A percentile compares a stretch with the other conserved stretches of the same genome.
These are phyloP conservation scores for Aspidiotus destructor DNA, from an alignment of 2,888 invertebrate genomes.

Conservation along the genomic window DNA sequence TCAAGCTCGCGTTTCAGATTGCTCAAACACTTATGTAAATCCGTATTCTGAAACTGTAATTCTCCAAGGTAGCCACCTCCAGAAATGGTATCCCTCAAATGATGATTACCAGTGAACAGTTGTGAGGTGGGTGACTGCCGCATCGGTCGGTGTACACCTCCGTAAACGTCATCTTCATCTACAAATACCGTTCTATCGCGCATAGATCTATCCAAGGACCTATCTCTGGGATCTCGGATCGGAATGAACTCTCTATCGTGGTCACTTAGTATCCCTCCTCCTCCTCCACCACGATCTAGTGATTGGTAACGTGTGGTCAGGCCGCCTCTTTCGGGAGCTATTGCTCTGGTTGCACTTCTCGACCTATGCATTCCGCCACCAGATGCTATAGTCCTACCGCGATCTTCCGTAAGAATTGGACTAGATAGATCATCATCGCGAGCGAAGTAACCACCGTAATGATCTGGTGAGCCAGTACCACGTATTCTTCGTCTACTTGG, in stretches of 20 bases:
- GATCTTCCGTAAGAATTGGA: conserved; percentile 73
- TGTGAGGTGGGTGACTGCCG: conserved; percentile 58
- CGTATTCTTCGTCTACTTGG: conserved; percentile 35
- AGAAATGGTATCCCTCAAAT: conserved; percentile 35
- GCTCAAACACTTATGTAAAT: conserved; percentile 83
- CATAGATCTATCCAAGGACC: conserved; percentile 50
- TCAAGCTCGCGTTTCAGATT: conserved; percentile 89
- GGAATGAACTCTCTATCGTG: conserved; percentile 81
- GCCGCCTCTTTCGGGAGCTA: conserved; percentile 47
- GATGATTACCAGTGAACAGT: conserved; percentile 42
- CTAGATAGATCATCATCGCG: conserved; percentile 71
- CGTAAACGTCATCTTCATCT: conserved; percentile 60
- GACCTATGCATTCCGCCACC: conserved; percentile 65
- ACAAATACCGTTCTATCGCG: conserved; percentile 56
- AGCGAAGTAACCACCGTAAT: conserved; percentile 43
- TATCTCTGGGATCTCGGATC: conserved; percentile 62
- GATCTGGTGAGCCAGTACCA: conserved; percentile 53
- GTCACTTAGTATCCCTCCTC: conserved; percentile 50
- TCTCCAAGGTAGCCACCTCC: conserved; percentile 61
- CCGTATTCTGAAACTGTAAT: conserved; percentile 86
- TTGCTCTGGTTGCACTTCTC: conserved; percentile 68
- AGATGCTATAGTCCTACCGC: conserved; percentile 51
- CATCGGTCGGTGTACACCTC: conserved; percentile 46
- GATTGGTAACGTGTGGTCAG: conserved; percentile 55
- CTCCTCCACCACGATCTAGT: conserved; percentile 53